phyloP scores from a whole-genome alignment of 1,140 invertebrate genomes.

The Chelonus insularis region DNA sequence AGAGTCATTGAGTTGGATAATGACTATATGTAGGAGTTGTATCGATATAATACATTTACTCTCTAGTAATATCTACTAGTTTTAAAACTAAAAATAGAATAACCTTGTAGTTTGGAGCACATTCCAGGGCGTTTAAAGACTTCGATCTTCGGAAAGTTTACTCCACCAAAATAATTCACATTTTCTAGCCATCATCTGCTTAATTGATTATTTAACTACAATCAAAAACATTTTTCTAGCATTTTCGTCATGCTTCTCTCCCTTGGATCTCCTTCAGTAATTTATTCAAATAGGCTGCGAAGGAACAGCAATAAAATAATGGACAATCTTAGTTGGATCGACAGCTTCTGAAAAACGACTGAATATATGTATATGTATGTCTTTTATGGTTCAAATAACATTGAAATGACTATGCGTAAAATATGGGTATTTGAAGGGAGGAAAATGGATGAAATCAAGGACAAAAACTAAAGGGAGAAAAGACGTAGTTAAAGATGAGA shows the following conservation, averaged over 20 bases:
- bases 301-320: slow-evolving; percentile 80
- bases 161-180: too few relatives aligned
- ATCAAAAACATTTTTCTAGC: too few relatives aligned
- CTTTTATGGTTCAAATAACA: background rate
- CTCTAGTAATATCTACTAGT: background rate
- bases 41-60: background rate
- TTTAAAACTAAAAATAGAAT: background rate
- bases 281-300: slow-evolving; percentile 79
- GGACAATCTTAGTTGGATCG: slow-evolving; percentile 81
- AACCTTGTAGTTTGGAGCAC: background rate
- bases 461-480: too few relatives aligned
- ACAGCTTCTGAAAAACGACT: slow-evolving; percentile 76
- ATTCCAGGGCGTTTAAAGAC: too few relatives aligned
- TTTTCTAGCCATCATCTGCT: too few relatives aligned
- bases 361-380: slow-evolving; percentile 50
- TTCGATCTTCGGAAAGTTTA: background rate
- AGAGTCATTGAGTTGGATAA: too few relatives aligned
- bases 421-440: too few relatives aligned
- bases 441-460: too few relatives aligned
- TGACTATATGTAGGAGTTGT: too few relatives aligned
- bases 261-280: slow-evolving; percentile 73
- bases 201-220: background rate
- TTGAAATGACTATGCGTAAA: background rate
- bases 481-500: too few relatives aligned
- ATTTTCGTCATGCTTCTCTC: too few relatives aligned